Evolutionary conservation across 2,113 vertebrate species (phyloP), one percentile per base, ranked within the genome.

Genomic region (Tinamus guttatus): DNA sequence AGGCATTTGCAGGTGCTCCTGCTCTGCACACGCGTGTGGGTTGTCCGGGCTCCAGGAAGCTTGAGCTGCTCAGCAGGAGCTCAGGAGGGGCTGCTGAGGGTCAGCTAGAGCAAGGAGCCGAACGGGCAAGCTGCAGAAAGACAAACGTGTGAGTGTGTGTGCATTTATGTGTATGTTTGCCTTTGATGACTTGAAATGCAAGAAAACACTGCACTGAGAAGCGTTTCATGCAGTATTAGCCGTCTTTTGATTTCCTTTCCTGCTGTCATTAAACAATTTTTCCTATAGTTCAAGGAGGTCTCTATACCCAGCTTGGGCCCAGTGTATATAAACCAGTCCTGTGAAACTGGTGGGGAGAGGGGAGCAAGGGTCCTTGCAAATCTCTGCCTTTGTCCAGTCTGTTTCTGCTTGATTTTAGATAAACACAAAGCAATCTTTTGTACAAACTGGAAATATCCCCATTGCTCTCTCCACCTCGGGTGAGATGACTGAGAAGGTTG

Each of bases 1-100:
- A 81, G 59, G 5, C 0, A 1, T n/a, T 93, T 74, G n/a, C 73
- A 68, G 8, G 27, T 45, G 27, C 65, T 34, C 38, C 36, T 34
- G 27, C 34, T 47, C 24, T 18, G 36, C 11, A 17, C 25, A 17
- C 0, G 1, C 34, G 7, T 56, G 12, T 5, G 13, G 43, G 30
- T 81, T 62, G 10, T 78, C 25, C 25, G n/a, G 1, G 0, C 3
- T n/a, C 5, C 24, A 10, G 4, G 8, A 22, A 0, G 0, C 64
- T 68, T 18, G 38, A 64, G 58, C 38, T 52, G 4, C 60, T 70
- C 0, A 0, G 7, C 40, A 65, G 56, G 56, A 73, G 40, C 58
- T 8, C 40, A 65, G 56, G 56, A 73, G 40, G 62, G 12, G 20
- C 63, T 73, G 24, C 45, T 22, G 27, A 47, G 47, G 17, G 20